Conservation (phyloP, 2,797 vertebrate species). For the Trachurus trachurus region DNA sequence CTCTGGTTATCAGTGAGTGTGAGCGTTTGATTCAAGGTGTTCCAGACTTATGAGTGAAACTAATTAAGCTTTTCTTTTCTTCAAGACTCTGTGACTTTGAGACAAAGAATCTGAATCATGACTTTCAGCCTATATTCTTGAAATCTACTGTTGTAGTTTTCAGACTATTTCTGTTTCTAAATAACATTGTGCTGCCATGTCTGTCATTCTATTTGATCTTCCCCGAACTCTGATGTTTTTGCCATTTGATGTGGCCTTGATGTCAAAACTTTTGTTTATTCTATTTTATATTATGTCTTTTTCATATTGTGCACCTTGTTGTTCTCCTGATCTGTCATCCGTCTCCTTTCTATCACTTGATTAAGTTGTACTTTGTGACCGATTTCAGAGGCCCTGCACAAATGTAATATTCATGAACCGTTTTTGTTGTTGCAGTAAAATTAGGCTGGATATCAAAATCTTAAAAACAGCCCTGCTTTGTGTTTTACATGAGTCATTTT, state of each 20-base stretch:
- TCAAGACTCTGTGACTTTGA: neutral
- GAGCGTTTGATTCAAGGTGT: neutral
- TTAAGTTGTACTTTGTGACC: neutral
- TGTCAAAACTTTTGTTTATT: neutral
- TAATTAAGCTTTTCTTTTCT: neutral
- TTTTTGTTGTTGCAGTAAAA: conserved; percentile 17
- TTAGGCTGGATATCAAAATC: conserved; percentile 13
- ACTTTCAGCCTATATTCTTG: neutral
- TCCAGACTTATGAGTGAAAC: neutral
- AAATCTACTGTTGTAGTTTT: neutral
- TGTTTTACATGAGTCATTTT: conserved; percentile 27
- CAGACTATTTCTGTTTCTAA: neutral
- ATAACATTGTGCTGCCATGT: neutral
- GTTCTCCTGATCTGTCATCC: conserved; percentile 11
- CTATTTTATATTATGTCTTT: conserved; percentile 4
- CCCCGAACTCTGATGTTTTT: neutral
- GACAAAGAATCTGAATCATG: neutral
- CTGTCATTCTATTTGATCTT: conserved; percentile 13
- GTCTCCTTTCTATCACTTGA: neutral
- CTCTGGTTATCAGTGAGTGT: neutral
- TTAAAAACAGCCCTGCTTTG: conserved; percentile 17
- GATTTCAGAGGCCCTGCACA: neutral
- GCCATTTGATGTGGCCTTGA: neutral
- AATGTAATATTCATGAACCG: conserved; percentile 30
- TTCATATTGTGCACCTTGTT: neutral